Percentiles rank a stretch among this genome's conserved stretches.
phyloP scores from a whole-genome alignment of 92 coral and sea anemone species.

The Siderastrea siderea region DNA sequence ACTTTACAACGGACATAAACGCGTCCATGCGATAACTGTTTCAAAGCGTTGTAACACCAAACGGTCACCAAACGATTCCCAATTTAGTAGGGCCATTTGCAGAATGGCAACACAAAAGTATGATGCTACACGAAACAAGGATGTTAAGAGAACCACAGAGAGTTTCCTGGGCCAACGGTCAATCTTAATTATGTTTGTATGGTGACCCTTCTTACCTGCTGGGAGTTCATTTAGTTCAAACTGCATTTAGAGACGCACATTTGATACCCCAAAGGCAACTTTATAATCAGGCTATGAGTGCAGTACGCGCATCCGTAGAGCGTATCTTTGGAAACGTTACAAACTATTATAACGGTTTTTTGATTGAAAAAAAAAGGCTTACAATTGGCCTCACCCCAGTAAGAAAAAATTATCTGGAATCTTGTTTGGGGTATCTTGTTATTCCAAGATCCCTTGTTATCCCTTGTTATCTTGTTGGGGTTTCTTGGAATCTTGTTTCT shows the following conservation, averaged over 20 bases:
- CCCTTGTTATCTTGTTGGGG: no score
- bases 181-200: constrained; percentile 48
- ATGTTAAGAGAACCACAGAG: constrained; percentile 12
- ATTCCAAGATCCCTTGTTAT: no score
- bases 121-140: constrained; percentile 46
- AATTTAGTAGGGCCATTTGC: constrained; percentile 51
- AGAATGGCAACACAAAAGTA: constrained; percentile 44
- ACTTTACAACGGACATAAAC: no score
- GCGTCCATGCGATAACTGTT: background rate
- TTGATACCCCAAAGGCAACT: background rate
- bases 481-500: no score
- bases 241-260: constrained; percentile 10
- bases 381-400: no score
- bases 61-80: constrained; percentile 20
- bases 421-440: no score
- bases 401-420: no score
- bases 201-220: constrained; percentile 41
- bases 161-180: constrained; percentile 36
- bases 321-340: no score
- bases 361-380: no score
- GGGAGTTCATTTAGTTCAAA: constrained; percentile 30
- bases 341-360: no score
- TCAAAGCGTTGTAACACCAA: constrained; percentile 12
- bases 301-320: no score
- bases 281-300: no score